Conservation (phyloP, 2,888 invertebrate genomes). For the Andrena bicolor region DNA sequence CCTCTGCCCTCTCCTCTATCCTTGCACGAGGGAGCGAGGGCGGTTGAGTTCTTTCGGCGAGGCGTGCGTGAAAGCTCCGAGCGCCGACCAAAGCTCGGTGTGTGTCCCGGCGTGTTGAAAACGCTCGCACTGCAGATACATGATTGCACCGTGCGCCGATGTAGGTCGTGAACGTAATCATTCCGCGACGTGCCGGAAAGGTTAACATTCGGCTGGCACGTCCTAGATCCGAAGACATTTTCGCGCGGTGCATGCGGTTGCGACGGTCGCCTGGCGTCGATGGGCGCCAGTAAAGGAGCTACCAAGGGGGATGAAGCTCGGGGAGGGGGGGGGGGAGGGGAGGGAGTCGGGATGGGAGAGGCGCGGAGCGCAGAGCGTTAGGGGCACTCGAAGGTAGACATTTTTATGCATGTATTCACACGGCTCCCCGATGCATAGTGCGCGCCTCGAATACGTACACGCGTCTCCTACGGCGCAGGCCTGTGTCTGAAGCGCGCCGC, state of each 20-base stretch:
- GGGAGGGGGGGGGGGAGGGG: no score
- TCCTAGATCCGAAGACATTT: slow-evolving; percentile 68
- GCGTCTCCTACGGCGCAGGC: slow-evolving; percentile 8
- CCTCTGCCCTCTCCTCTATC: background rate
- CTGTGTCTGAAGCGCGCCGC: slow-evolving; percentile 12
- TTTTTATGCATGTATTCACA: slow-evolving; percentile 80
- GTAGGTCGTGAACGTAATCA: slow-evolving; percentile 72
- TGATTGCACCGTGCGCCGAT: slow-evolving; percentile 54
- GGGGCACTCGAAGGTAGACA: slow-evolving; percentile 72
- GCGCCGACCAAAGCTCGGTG: background rate
- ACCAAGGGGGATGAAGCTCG: slow-evolving; percentile 6
- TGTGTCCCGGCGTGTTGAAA: slow-evolving; percentile 11
- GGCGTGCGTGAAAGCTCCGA: background rate
- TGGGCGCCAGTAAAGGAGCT: slow-evolving; percentile 29
- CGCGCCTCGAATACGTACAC: slow-evolving; percentile 42
- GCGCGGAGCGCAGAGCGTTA: slow-evolving; percentile 31
- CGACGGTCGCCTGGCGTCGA: slow-evolving; percentile 34
- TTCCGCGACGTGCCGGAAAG: slow-evolving; percentile 74
- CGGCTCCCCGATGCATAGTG: slow-evolving; percentile 75
- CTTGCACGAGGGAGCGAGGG: background rate
- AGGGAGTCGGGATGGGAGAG: slow-evolving; percentile 18
- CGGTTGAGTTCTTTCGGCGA: slow-evolving; percentile 2
- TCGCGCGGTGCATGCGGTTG: slow-evolving; percentile 53
- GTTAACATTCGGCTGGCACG: slow-evolving; percentile 73
- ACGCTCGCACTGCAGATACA: slow-evolving; percentile 43